Percentiles rank a stretch among this genome's conserved stretches.
phyloP scores from a whole-genome alignment of 1,140 invertebrate genomes.

The Agrilus planipennis region DNA sequence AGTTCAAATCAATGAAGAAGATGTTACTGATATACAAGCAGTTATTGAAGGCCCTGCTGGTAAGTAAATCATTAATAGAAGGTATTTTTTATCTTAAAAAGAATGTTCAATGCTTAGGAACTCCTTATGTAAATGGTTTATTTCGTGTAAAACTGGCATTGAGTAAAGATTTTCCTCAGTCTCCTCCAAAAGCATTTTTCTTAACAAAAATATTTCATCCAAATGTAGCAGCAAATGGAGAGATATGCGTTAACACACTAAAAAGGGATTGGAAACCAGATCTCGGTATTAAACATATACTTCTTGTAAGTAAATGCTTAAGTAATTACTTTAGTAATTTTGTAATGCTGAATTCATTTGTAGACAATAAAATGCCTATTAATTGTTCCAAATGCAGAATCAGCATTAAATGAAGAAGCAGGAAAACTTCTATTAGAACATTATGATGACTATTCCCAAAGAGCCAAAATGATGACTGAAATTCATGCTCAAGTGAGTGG shows the following conservation, averaged over 20 bases:
- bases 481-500: conserved; percentile 67
- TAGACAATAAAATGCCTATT: conserved; percentile 85
- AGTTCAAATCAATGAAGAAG: conserved; percentile 76
- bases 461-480: conserved; percentile 90
- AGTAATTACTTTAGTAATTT: conserved; percentile 15
- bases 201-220: conserved; percentile 96
- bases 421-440: conserved; percentile 82
- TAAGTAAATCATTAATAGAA: too few species aligned
- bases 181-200: conserved; percentile 91
- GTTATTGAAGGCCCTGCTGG: conserved; percentile 68
- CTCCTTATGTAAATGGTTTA: conserved; percentile 71
- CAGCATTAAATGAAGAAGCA: conserved; percentile 87
- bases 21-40: conserved; percentile 86
- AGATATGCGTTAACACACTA: conserved; percentile 95
- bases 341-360: conserved; percentile 29
- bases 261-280: conserved; percentile 96
- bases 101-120: conserved; percentile 57
- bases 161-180: conserved; percentile 85
- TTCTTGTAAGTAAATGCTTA: conserved; percentile 52
- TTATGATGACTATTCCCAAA: conserved; percentile 80
- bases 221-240: conserved; percentile 87
- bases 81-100: too few species aligned
- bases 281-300: conserved; percentile 90
- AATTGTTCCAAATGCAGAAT: conserved; percentile 90
- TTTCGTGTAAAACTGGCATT: conserved; percentile 85